These are phyloP conservation scores for Acestrorhynchus altus DNA, from an alignment of 2,797 vertebrate genomes.

Conservation along the genomic window DNA sequence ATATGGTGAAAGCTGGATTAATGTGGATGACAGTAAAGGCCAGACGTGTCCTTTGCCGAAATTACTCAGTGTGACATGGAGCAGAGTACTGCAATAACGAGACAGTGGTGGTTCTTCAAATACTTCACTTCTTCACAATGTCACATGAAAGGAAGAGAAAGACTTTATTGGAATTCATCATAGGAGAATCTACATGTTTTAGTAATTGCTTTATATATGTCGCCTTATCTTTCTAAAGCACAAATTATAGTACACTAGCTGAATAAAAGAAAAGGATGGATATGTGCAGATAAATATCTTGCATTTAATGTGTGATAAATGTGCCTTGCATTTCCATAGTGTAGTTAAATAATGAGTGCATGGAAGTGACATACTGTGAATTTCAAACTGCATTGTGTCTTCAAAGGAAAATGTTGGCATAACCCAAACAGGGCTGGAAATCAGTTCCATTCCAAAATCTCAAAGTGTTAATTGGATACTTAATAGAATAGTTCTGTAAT, in stretches of 20 bases:
- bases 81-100: neutral
- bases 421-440: too few species aligned
- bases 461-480: too few species aligned
- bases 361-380: too few species aligned
- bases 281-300: constrained; percentile 6
- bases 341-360: too few species aligned
- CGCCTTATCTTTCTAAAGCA: neutral
- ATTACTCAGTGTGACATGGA: constrained; percentile 5
- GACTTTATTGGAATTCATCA: neutral
- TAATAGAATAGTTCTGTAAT: too few species aligned
- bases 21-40: constrained; percentile 31
- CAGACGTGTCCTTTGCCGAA: constrained; percentile 6
- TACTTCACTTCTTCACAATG: neutral
- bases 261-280: neutral
- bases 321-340: too few species aligned
- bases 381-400: too few species aligned
- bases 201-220: neutral
- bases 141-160: neutral
- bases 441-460: too few species aligned
- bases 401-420: too few species aligned
- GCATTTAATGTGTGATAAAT: neutral
- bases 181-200: neutral
- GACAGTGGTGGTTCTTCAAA: neutral
- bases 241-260: neutral
- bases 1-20: constrained; percentile 39